Conservation (phyloP, 2,113 vertebrate genomes). For the Bombycilla garrulus region DNA sequence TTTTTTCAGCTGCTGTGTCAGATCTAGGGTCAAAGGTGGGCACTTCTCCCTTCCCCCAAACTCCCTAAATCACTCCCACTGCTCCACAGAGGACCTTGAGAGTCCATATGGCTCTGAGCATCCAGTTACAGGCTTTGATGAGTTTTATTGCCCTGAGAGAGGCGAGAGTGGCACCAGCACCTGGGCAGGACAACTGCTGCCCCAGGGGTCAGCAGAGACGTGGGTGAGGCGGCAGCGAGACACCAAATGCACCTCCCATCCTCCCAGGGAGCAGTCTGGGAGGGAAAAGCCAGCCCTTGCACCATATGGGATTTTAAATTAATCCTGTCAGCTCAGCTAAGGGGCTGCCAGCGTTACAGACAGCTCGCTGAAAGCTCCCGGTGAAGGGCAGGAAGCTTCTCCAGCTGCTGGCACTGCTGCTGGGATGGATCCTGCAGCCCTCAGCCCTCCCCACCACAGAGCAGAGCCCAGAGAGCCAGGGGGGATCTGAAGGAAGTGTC, state of each 20-base stretch:
- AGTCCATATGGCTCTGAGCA: background rate
- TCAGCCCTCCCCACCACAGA: accelerated
- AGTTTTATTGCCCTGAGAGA: background rate
- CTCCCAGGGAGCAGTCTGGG: background rate
- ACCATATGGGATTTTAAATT: conserved; percentile 39
- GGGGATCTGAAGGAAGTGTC: accelerated
- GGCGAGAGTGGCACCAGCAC: background rate
- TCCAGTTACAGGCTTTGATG: background rate
- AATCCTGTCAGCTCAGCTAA: conserved; percentile 28
- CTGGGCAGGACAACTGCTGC: background rate
- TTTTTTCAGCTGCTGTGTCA: background rate
- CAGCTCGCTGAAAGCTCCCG: background rate
- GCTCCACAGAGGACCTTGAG: accelerated
- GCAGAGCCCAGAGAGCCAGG: accelerated
- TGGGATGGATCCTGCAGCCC: background rate
- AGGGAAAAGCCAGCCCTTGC: background rate
- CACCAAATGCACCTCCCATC: accelerated
- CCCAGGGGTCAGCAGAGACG: background rate
- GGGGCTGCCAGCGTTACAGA: background rate
- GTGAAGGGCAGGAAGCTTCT: background rate
- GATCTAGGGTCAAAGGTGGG: background rate
- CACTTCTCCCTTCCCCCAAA: background rate
- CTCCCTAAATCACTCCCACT: background rate
- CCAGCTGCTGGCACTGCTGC: background rate
- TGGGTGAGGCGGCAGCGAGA: background rate